Evolutionary conservation across 2,888 invertebrate genomes (phyloP).

Genomic region (Andrena dorsata): DNA sequence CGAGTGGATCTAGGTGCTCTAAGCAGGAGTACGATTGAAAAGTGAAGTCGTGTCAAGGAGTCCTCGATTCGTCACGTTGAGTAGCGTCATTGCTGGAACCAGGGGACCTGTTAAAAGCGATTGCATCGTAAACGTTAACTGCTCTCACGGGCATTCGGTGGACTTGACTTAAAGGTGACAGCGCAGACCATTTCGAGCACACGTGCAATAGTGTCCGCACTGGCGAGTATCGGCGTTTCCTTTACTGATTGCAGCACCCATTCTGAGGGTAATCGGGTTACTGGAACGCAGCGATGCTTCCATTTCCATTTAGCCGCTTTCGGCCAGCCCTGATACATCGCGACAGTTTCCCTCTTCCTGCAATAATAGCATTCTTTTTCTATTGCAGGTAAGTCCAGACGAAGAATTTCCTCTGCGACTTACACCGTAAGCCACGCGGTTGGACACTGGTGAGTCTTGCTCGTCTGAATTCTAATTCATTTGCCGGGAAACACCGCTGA

Average conservation of each 20-base stretch:
- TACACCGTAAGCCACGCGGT: not conserved
- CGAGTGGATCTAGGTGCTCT: not conserved
- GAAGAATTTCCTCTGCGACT: not conserved
- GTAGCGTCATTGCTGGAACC: constrained; percentile 36
- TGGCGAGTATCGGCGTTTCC: constrained; percentile 52
- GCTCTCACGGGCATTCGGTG: constrained; percentile 68
- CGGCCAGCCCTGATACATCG: constrained; percentile 22
- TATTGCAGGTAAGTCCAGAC: not conserved
- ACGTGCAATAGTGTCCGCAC: constrained; percentile 25
- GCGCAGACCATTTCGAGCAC: constrained; percentile 20
- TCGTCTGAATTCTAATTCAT: no score
- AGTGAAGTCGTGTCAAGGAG: not conserved
- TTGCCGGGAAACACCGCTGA: no score
- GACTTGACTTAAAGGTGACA: constrained; percentile 74
- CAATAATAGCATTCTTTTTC: not conserved
- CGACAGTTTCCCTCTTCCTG: not conserved
- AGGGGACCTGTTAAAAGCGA: constrained; percentile 73
- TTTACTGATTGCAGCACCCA: constrained; percentile 73
- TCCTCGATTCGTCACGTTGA: constrained; percentile 38
- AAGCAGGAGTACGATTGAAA: constrained; percentile 13
- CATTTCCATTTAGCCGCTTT: constrained; percentile 46
- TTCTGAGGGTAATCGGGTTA: constrained; percentile 74
- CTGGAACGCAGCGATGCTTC: constrained; percentile 59
- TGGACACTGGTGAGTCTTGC: no score
- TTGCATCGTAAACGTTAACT: constrained; percentile 77